Evolutionary conservation across 2,113 vertebrate genomes (phyloP), one percentile per base, ranked within the genome.

Genomic region (Ciconia maguari): DNA sequence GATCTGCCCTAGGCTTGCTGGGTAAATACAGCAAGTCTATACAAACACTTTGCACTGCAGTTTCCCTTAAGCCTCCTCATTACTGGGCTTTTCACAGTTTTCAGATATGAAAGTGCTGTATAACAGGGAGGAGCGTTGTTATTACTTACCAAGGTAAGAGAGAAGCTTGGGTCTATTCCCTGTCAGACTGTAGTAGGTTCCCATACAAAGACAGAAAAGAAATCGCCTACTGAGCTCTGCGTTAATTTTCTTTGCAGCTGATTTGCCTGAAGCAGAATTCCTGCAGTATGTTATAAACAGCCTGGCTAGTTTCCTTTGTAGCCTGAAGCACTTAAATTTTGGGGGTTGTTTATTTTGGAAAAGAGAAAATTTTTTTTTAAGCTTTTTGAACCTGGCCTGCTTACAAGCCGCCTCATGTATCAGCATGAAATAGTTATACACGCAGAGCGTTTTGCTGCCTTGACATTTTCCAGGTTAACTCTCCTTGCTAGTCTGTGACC

Each of bases 201-300:
- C 81, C 13, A 7, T 84, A 32, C 44, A 71, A 36, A 93, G 91
- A 46, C 25, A 88, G 44, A 54, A 24, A 57, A 80, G 55, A 62
- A 46, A 87, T 84, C 77, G 44, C 65, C 61, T 42, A 2, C 76
- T 65, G 61, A 93, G 93, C 65, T 89, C 57, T 61, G 51, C 85
- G 68, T 96, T 78, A 65, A 52, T 94, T 91, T 92, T 79, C 70
- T 94, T 61, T 87, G 93, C 97, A 97, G 95, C 87, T 95, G 96
- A 58, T 76, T 83, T 93, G 94, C 94, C 89, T 49, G 46, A 21
- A 91, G 95, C 95, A 95, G 89, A 62, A 95, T 95, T 97, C 93
- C 62, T 95, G 74, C 84, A 83, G 70, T n/a, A 72, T 57, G 65
- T 85, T 91, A 61, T 70, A 79, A 95, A 89, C 77, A 89, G 38